Evolutionary conservation across 2,888 invertebrate species (phyloP).

Genomic region (Drosophila mercatorum): DNA sequence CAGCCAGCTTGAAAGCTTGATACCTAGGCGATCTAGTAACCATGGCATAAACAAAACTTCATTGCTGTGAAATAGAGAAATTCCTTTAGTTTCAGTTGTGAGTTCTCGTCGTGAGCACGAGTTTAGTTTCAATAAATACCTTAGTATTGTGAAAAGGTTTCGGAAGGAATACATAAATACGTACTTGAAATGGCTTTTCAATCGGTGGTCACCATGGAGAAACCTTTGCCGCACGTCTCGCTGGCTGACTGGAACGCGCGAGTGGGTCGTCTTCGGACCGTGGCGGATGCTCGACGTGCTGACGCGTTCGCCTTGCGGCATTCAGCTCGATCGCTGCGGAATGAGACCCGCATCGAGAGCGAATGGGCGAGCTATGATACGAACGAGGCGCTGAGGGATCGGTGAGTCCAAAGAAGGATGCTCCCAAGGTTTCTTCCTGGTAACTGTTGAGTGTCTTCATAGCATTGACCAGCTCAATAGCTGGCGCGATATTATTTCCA

Average conservation of each 20-base stretch:
- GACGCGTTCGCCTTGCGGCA: conserved; percentile 91
- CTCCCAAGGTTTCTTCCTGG: no score
- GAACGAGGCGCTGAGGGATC: conserved; percentile 89
- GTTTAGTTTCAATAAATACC: not conserved
- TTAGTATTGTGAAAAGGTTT: conserved; percentile 5
- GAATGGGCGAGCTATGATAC: conserved; percentile 93
- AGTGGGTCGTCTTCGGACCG: conserved; percentile 89
- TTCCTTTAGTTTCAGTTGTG: conserved; percentile 26
- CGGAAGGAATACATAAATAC: not conserved
- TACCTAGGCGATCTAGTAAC: conserved; percentile 54
- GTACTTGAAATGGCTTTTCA: conserved; percentile 75
- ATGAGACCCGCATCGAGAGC: conserved; percentile 90
- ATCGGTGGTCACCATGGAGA: conserved; percentile 87
- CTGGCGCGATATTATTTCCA: conserved; percentile 87
- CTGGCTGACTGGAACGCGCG: conserved; percentile 91
- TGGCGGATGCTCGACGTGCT: conserved; percentile 88
- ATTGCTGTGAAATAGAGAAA: not conserved
- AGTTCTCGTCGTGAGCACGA: conserved; percentile 26
- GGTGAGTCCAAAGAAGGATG: conserved; percentile 72
- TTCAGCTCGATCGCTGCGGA: conserved; percentile 89
- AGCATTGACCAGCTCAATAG: conserved; percentile 86
- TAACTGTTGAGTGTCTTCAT: not conserved
- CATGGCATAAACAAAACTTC: conserved; percentile 28
- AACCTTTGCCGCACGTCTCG: conserved; percentile 89
- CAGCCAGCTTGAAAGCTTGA: not conserved